Conservation (phyloP, 2,888 invertebrate species). For the Drepana falcataria region DNA sequence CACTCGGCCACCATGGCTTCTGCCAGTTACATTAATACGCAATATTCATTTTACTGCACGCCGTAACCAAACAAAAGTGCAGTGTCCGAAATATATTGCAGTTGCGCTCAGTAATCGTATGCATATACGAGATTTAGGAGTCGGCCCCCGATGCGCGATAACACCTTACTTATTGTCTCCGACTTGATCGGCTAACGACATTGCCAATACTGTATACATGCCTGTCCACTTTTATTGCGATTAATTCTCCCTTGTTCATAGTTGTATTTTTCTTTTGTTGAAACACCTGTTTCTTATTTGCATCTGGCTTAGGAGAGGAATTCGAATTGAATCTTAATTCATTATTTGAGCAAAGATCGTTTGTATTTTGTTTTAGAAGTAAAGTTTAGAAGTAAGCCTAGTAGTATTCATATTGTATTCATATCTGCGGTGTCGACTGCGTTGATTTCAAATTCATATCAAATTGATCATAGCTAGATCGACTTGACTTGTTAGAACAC, state of each 20-base stretch:
- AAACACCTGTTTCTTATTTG: conserved; percentile 5
- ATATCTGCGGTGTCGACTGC: no score
- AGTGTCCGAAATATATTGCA: conserved; percentile 18
- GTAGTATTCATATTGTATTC: no score
- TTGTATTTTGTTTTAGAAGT: not conserved
- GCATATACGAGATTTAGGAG: conserved; percentile 51
- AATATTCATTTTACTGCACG: no score
- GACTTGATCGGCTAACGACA: conserved; percentile 49
- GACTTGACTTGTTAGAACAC: conserved; percentile 15
- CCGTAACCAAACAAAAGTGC: no score
- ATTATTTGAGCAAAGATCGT: not conserved
- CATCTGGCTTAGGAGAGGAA: not conserved
- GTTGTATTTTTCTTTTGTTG: not conserved
- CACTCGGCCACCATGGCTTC: no score
- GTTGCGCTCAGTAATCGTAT: conserved; percentile 26
- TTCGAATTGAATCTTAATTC: not conserved
- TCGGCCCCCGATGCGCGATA: conserved; percentile 49
- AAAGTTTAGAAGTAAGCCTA: no score
- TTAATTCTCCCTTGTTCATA: conserved; percentile 27
- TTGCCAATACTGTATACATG: conserved; percentile 43
- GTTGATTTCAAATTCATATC: not conserved
- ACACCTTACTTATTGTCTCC: conserved; percentile 63
- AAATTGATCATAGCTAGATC: conserved; percentile 1
- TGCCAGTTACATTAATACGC: no score
- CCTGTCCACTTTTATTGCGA: conserved; percentile 55